Evolutionary conservation across 1,140 invertebrate species (phyloP).

Genomic region (Conopomorpha cramerella): DNA sequence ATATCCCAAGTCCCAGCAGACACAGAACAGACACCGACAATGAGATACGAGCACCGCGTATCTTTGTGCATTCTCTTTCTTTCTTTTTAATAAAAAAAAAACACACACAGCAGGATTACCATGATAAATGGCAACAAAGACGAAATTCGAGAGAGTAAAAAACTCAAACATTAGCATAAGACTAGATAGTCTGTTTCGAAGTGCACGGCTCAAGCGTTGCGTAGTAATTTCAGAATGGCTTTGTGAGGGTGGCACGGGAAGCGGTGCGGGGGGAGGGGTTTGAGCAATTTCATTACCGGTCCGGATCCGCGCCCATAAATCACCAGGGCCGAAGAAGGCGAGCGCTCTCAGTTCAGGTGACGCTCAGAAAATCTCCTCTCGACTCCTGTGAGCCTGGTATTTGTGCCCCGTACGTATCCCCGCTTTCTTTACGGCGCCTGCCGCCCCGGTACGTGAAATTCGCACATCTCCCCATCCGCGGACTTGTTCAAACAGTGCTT

Average conservation of each 20-base stretch:
- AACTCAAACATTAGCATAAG: conserved; percentile 33
- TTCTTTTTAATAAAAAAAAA: not conserved
- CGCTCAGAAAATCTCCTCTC: conserved; percentile 31
- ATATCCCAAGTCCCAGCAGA: no score
- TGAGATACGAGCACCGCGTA: no score
- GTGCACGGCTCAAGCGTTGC: conserved; percentile 32
- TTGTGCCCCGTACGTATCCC: conserved; percentile 39
- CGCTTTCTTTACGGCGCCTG: conserved; percentile 49
- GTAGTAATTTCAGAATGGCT: conserved; percentile 57
- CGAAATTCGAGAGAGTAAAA: conserved; percentile 7
- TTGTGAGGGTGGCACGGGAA: conserved; percentile 11
- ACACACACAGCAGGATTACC: not conserved
- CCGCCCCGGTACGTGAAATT: no score
- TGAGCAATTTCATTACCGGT: conserved; percentile 63
- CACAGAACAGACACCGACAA: no score
- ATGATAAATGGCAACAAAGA: not conserved
- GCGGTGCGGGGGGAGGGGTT: conserved; percentile 16
- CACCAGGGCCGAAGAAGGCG: conserved; percentile 52
- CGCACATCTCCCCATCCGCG: conserved; percentile 17
- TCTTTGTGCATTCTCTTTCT: no score
- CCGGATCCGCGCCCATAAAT: conserved; percentile 63
- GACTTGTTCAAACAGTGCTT: conserved; percentile 30
- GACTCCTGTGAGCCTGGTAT: conserved; percentile 25
- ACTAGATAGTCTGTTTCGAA: conserved; percentile 15
- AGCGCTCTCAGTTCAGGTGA: conserved; percentile 42